These are phyloP conservation scores for Solenopsis invicta DNA, from an alignment of 1,140 invertebrate genomes.

Conservation along the genomic window DNA sequence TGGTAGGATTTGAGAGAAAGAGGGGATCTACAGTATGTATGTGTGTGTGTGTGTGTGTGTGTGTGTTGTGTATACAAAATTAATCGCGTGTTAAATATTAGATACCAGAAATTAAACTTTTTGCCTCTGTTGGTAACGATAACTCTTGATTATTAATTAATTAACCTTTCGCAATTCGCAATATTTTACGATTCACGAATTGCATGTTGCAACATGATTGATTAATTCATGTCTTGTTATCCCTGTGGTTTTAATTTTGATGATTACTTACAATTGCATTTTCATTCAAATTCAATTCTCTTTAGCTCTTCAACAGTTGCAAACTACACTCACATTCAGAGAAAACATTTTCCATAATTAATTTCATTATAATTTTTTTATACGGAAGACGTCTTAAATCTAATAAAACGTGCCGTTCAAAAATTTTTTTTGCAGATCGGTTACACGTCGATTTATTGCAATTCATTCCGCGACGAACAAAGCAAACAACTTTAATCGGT, in stretches of 20 bases:
- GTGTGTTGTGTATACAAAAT: slow-evolving; percentile 32
- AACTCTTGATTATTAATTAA: slow-evolving; percentile 22
- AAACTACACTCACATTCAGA: not conserved
- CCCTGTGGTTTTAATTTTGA: not conserved
- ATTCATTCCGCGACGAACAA: slow-evolving; percentile 6
- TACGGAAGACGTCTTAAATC: not conserved
- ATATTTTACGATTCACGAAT: not conserved
- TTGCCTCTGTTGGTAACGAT: not conserved
- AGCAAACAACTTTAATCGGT: slow-evolving; percentile 24
- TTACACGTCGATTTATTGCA: not conserved
- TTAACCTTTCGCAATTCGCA: not conserved
- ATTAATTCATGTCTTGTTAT: not conserved
- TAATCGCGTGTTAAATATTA: slow-evolving; percentile 24
- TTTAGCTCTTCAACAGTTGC: not conserved
- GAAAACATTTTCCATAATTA: not conserved
- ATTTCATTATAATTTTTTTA: slow-evolving; percentile 1
- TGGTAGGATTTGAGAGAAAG: not conserved
- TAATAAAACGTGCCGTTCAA: not conserved
- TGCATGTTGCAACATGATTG: not conserved
- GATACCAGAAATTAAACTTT: not conserved
- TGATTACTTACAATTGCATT: not conserved
- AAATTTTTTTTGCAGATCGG: not conserved
- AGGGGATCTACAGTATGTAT: not conserved
- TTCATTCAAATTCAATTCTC: not conserved
- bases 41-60: too few relatives aligned